These are phyloP conservation scores for Agrotis clavis DNA, from an alignment of 2,888 invertebrate genomes.

Conservation along the genomic window DNA sequence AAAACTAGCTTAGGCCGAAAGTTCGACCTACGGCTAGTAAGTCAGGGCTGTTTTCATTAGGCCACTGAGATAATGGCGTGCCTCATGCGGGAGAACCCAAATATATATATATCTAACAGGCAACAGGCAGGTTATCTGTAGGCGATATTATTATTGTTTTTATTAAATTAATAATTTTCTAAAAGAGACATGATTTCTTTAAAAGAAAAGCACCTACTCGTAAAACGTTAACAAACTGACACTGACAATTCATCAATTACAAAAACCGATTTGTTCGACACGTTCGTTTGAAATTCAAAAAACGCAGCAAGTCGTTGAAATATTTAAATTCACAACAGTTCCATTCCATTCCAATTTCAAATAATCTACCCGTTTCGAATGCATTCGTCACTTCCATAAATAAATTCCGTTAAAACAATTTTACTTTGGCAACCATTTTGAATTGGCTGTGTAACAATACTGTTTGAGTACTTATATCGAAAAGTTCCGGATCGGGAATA, in stretches of 20 bases:
- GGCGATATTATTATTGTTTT: too few species aligned
- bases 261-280: not conserved
- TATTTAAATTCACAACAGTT: conserved; percentile 37
- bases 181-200: not conserved
- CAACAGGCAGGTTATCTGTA: too few species aligned
- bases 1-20: too few species aligned
- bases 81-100: too few species aligned
- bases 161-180: too few species aligned
- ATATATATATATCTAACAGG: too few species aligned
- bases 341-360: conserved; percentile 39
- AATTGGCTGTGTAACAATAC: too few species aligned
- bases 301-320: conserved; percentile 1
- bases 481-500: not conserved
- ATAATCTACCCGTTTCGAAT: conserved; percentile 34
- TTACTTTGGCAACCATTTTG: not conserved
- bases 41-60: too few species aligned
- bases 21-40: too few species aligned
- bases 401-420: conserved; percentile 18
- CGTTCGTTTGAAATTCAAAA: conserved; percentile 34
- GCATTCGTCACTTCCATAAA: conserved; percentile 15
- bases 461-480: too few species aligned
- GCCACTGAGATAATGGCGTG: too few species aligned
- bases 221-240: not conserved
- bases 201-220: not conserved
- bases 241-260: conserved; percentile 3